Evolutionary conservation across 2,113 vertebrate genomes (phyloP).

Genomic region (Artemisiospiza belli): DNA sequence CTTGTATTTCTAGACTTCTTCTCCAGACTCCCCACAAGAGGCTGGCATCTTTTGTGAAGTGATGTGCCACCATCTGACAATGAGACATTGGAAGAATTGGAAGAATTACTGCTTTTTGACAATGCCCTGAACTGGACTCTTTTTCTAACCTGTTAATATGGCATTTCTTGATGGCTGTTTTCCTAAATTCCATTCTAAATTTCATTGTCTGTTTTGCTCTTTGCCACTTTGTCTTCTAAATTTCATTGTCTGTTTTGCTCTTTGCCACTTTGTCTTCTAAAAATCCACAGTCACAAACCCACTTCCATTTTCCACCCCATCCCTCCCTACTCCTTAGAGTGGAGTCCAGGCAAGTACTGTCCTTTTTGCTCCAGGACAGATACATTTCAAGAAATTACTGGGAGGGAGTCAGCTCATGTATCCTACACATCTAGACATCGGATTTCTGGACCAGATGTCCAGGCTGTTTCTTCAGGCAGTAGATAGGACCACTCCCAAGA

Average conservation of each 20-base stretch:
- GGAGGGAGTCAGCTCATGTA: not conserved
- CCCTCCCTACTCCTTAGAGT: not conserved
- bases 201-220: rapidly evolving
- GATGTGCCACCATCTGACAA: not conserved
- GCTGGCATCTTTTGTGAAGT: not conserved
- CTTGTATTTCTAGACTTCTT: not conserved
- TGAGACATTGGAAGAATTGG: not conserved
- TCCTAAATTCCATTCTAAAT: not conserved
- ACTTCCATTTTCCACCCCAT: not conserved
- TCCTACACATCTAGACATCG: not conserved
- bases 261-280: not conserved
- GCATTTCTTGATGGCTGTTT: not conserved
- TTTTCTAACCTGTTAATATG: not conserved
- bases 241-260: rapidly evolving
- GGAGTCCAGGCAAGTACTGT: not conserved
- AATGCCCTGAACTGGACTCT: not conserved
- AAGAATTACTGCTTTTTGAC: not conserved
- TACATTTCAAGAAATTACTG: not conserved
- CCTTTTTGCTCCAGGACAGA: not conserved
- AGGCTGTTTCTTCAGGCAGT: not conserved
- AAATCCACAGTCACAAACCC: not conserved
- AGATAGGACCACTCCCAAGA: not conserved
- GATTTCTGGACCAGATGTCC: not conserved
- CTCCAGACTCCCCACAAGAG: not conserved
- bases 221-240: not conserved